Conservation (phyloP, 2,888 invertebrate genomes). For the Dendrolimus pini region DNA sequence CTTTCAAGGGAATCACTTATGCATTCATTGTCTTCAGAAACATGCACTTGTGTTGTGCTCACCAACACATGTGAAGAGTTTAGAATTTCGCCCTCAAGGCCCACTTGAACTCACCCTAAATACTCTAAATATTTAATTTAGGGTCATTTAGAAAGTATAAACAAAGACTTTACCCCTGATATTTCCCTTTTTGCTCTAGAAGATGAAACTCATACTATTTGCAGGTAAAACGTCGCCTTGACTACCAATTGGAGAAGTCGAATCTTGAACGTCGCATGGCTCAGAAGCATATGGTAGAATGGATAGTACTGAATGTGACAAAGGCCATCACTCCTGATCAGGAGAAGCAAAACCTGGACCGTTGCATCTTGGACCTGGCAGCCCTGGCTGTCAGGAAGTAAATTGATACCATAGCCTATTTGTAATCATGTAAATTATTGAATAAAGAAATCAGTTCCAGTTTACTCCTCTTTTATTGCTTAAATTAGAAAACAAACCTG, state of each 20-base stretch:
- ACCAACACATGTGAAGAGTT: no score
- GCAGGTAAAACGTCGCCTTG: slow-evolving; percentile 89
- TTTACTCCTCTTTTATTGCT: neutral
- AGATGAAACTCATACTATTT: slow-evolving; percentile 7
- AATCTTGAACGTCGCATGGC: slow-evolving; percentile 88
- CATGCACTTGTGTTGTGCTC: no score
- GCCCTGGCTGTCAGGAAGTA: slow-evolving; percentile 77
- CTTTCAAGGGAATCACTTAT: no score
- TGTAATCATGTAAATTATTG: slow-evolving; percentile 28
- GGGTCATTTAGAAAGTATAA: no score
- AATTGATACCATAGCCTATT: slow-evolving; percentile 16
- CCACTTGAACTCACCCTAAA: no score
- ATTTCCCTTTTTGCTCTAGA: no score
- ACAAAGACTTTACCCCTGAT: no score
- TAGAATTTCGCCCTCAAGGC: no score
- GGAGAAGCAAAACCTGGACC: slow-evolving; percentile 92
- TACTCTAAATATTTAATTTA: no score
- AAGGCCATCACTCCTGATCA: slow-evolving; percentile 95
- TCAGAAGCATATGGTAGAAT: slow-evolving; percentile 96
- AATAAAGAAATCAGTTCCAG: slow-evolving; percentile 22
- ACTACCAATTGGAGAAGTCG: slow-evolving; percentile 94
- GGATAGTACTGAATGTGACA: slow-evolving; percentile 90
- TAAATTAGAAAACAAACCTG: neutral
- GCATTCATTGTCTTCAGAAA: no score
- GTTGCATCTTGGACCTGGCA: slow-evolving; percentile 91